A percentile compares a stretch with the other conserved stretches of the same genome.
These are phyloP conservation scores for Okapia johnstoni DNA, from an alignment of 2,113 vertebrate genomes.

Conservation along the genomic window DNA sequence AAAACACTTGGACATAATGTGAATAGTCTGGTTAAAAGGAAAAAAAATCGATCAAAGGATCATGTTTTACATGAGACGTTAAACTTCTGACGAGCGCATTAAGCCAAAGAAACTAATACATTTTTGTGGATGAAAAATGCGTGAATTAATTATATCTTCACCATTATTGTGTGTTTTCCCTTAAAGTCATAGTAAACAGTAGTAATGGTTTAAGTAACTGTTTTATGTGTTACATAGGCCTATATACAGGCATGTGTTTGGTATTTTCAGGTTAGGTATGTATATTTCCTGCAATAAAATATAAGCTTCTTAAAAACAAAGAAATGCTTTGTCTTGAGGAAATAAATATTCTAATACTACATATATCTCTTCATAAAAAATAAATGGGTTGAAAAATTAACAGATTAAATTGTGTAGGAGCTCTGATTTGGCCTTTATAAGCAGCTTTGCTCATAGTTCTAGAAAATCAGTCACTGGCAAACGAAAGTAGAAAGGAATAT, in stretches of 20 bases:
- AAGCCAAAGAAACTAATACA: neutral
- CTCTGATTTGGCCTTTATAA: neutral
- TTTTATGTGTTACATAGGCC: neutral
- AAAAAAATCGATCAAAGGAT: neutral
- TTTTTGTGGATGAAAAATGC: neutral
- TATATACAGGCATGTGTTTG: accelerated
- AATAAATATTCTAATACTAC: neutral
- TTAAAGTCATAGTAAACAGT: neutral
- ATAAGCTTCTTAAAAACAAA: neutral
- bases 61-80: neutral
- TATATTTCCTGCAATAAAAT: neutral
- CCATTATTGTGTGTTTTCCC: neutral
- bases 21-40: neutral
- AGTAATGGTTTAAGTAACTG: neutral
- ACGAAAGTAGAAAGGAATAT: neutral
- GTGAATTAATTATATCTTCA: neutral
- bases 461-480: neutral
- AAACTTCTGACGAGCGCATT: neutral
- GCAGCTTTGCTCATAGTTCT: neutral
- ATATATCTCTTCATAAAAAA: neutral
- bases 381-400: neutral
- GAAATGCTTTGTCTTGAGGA: neutral
- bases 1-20: neutral
- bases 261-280: neutral
- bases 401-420: neutral